phyloP scores from a whole-genome alignment of 2,888 invertebrate species.

The Prenolepis imparis region DNA sequence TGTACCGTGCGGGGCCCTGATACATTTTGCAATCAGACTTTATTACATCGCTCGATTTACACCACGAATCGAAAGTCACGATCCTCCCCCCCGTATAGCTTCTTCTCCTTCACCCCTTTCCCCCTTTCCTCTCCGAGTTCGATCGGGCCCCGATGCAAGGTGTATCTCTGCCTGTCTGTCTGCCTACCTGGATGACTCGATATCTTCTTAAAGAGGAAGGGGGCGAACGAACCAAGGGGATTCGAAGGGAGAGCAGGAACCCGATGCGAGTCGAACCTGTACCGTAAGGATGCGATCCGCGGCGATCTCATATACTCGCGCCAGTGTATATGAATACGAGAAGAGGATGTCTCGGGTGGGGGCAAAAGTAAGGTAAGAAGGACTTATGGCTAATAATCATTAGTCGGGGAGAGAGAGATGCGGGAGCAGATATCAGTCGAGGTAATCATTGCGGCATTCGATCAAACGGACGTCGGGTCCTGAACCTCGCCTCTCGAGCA shows the following conservation, averaged over 20 bases:
- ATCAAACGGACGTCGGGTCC: constrained; percentile 72
- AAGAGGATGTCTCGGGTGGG: constrained; percentile 64
- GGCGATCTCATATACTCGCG: constrained; percentile 57
- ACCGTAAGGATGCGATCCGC: constrained; percentile 75
- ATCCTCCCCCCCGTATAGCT: constrained; percentile 45
- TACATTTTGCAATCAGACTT: constrained; percentile 68
- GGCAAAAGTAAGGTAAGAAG: constrained; percentile 73
- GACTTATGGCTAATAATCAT: constrained; percentile 81
- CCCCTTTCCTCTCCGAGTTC: constrained; percentile 18
- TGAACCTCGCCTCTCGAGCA: constrained; percentile 56
- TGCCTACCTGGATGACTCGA: constrained; percentile 73
- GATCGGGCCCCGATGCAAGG: constrained; percentile 66
- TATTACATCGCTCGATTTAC: constrained; percentile 71
- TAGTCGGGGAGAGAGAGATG: constrained; percentile 76
- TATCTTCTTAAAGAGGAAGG: constrained; percentile 37
- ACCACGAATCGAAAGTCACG: constrained; percentile 74
- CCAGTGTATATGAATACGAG: constrained; percentile 63
- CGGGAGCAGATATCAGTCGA: constrained; percentile 81
- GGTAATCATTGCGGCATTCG: constrained; percentile 81
- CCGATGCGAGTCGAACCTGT: constrained; percentile 46
- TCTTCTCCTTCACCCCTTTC: too few species aligned
- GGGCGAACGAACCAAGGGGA: neutral
- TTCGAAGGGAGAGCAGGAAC: constrained; percentile 1
- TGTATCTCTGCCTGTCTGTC: constrained; percentile 55
- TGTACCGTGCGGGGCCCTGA: constrained; percentile 38